Evolutionary conservation across 1,140 invertebrate genomes (phyloP).

Genomic region (Choristoneura fumiferana): DNA sequence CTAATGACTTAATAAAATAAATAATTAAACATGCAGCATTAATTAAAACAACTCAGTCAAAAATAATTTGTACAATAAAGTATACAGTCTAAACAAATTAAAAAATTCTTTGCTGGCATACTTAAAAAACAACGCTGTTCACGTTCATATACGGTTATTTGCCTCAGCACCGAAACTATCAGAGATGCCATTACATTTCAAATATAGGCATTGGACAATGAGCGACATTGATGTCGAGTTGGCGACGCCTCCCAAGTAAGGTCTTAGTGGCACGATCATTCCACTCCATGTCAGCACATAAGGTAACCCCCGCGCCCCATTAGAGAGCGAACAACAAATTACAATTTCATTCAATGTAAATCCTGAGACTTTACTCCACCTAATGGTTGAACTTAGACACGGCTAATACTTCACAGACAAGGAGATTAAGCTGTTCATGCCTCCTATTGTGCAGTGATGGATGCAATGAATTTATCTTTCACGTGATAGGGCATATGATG

Average conservation of each 20-base stretch:
- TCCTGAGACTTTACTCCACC: conserved; percentile 42
- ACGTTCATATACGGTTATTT: background rate
- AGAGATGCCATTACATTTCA: conserved; percentile 25
- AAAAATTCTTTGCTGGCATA: no score
- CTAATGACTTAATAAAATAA: no score
- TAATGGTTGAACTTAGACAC: conserved; percentile 63
- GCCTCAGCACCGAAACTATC: background rate
- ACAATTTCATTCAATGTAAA: conserved; percentile 76
- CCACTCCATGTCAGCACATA: conserved; percentile 50
- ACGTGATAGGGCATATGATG: conserved; percentile 21
- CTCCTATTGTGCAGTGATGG: conserved; percentile 44
- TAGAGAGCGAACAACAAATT: conserved; percentile 64
- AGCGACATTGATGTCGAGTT: conserved; percentile 48
- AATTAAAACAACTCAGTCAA: no score
- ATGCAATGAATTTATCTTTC: conserved; percentile 42
- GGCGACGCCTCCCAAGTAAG: conserved; percentile 45
- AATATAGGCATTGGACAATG: conserved; percentile 50
- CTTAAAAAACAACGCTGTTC: no score
- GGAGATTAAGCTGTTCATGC: conserved; percentile 55
- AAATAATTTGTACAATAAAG: no score
- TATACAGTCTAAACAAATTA: no score
- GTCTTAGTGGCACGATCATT: conserved; percentile 38
- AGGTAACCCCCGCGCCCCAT: conserved; percentile 52
- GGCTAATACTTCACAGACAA: conserved; percentile 55
- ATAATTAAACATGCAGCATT: no score